These are phyloP conservation scores for Geopemphigus sp. DNA, from an alignment of 1,140 invertebrate species.

Conservation along the genomic window DNA sequence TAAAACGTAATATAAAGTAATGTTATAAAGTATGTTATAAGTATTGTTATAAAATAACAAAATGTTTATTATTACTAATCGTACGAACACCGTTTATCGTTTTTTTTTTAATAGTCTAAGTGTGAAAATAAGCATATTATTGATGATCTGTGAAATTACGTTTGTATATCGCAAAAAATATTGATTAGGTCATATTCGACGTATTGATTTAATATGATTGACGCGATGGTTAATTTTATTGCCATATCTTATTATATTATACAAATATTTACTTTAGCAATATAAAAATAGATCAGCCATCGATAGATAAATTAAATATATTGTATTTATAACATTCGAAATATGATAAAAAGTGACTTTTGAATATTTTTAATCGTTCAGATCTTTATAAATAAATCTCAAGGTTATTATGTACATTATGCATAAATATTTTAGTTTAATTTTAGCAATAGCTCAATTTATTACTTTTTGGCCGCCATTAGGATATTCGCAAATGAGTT, in stretches of 20 bases:
- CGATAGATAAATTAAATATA: not conserved
- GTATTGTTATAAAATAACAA: no score
- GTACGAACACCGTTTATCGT: no score
- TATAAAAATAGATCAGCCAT: not conserved
- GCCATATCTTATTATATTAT: not conserved
- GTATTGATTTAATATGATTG: not conserved
- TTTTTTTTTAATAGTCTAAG: not conserved
- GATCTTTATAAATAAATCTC: slow-evolving; percentile 7
- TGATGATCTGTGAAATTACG: slow-evolving; percentile 2
- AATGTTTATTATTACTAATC: no score
- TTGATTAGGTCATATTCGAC: not conserved
- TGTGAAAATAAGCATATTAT: slow-evolving; percentile 8
- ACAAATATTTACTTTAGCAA: not conserved
- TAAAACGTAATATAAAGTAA: no score
- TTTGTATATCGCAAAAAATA: not conserved
- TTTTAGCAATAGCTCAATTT: not conserved
- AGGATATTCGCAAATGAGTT: slow-evolving; percentile 5
- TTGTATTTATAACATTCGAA: not conserved
- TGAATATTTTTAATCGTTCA: slow-evolving; percentile 15
- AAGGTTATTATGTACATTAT: not conserved
- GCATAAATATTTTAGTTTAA: not conserved
- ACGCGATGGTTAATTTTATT: not conserved
- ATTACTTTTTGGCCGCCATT: not conserved
- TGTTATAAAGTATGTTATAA: no score
- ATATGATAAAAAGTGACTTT: slow-evolving; percentile 22